phyloP scores from a whole-genome alignment of 2,888 invertebrate species.

The Periphyllus acericola region DNA sequence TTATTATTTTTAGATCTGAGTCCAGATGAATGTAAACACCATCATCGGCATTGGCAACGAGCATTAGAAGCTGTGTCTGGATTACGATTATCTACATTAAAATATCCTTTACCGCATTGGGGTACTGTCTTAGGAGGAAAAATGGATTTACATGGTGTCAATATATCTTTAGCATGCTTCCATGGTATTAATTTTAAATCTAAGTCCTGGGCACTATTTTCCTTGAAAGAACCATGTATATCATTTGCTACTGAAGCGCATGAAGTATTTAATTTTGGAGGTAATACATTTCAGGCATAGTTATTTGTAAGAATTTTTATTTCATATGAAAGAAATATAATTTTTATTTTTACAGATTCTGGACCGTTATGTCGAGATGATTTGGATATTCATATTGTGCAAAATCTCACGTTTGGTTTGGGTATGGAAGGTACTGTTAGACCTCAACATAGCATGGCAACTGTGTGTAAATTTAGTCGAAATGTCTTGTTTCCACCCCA shows the following conservation, averaged over 20 bases:
- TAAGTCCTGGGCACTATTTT: slow-evolving; percentile 96
- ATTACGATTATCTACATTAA: slow-evolving; percentile 77
- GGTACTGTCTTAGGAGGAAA: slow-evolving; percentile 89
- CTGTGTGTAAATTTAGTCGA: slow-evolving; percentile 90
- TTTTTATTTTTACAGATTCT: slow-evolving; percentile 22
- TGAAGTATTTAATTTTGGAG: slow-evolving; percentile 78
- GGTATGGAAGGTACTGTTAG: slow-evolving; percentile 76
- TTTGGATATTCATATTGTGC: slow-evolving; percentile 81
- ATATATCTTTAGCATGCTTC: slow-evolving; percentile 95
- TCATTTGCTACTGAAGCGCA: slow-evolving; percentile 94
- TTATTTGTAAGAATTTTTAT: slow-evolving; percentile 62
- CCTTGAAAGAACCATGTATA: slow-evolving; percentile 90
- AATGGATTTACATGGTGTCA: slow-evolving; percentile 87
- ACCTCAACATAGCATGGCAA: slow-evolving; percentile 89
- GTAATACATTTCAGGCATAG: slow-evolving; percentile 66
- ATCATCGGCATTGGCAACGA: slow-evolving; percentile 95
- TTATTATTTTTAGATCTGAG: slow-evolving; percentile 62
- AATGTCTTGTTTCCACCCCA: slow-evolving; percentile 95
- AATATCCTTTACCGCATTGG: slow-evolving; percentile 65
- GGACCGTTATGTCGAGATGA: slow-evolving; percentile 47
- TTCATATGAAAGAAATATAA: not conserved
- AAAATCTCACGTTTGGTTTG: slow-evolving; percentile 88
- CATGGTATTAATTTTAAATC: slow-evolving; percentile 97
- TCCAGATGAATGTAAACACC: slow-evolving; percentile 75
- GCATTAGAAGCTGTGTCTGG: slow-evolving; percentile 85